phyloP scores from a whole-genome alignment of 2,113 vertebrate species.

The Lynx canadensis region DNA sequence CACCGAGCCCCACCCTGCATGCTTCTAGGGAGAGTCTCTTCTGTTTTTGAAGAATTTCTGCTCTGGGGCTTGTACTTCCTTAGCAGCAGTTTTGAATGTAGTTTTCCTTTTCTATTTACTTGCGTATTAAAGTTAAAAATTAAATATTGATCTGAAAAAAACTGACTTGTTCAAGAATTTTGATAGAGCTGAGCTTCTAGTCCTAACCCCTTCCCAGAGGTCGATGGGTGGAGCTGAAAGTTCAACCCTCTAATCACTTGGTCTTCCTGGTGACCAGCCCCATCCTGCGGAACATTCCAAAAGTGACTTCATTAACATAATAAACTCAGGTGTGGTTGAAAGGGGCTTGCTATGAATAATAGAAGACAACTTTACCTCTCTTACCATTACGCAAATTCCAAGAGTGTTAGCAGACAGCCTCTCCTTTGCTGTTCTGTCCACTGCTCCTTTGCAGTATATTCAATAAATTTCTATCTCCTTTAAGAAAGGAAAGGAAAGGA shows the following conservation, averaged over 20 bases:
- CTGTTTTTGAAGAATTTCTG: conserved; percentile 72
- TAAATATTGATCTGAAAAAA: conserved; percentile 81
- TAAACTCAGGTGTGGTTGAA: neutral
- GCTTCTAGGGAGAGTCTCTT: conserved; percentile 65
- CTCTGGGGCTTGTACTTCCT: conserved; percentile 83
- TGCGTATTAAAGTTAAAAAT: conserved; percentile 89
- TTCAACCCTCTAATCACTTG: neutral
- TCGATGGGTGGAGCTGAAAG: neutral
- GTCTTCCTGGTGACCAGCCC: neutral
- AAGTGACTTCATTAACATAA: neutral
- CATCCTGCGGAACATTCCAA: neutral
- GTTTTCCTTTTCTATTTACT: conserved; percentile 88
- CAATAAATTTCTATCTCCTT: neutral
- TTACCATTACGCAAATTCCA: neutral
- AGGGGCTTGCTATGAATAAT: neutral
- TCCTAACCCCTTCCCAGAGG: neutral
- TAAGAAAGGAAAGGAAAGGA: neutral
- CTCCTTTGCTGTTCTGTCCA: neutral
- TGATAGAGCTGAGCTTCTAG: neutral
- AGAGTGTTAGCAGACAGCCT: neutral
- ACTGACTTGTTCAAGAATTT: too few species aligned
- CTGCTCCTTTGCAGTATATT: neutral
- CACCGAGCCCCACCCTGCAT: neutral
- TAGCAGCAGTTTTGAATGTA: conserved; percentile 89
- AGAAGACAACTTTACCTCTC: neutral